Percentiles rank a stretch among this genome's conserved stretches.
These are phyloP conservation scores for Microlaimidae sp. DNA, from an alignment of 2,888 invertebrate species.

Conservation along the genomic window DNA sequence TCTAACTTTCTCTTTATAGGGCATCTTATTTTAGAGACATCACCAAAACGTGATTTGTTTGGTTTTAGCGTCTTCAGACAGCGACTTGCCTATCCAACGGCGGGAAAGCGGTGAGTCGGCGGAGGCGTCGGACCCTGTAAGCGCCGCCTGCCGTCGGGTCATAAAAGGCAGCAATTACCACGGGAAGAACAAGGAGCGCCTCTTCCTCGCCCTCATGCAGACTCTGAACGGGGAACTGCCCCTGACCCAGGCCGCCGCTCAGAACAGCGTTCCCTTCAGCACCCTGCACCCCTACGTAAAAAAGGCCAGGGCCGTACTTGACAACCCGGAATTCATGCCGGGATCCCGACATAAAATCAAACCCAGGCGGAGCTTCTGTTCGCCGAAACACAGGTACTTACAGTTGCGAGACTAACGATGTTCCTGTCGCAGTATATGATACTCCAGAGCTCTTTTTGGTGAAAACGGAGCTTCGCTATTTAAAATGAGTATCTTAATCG, in stretches of 20 bases:
- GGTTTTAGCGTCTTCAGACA: too few species aligned
- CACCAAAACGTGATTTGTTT: too few species aligned
- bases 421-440: too few species aligned
- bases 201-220: conserved; percentile 10
- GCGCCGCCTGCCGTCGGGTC: background rate
- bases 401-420: too few species aligned
- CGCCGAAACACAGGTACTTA: too few species aligned
- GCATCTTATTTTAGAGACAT: too few species aligned
- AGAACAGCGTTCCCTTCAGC: conserved; percentile 14
- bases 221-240: conserved; percentile 10
- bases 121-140: background rate
- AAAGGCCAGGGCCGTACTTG: conserved; percentile 7
- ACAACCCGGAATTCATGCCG: conserved; percentile 5
- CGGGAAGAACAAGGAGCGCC: conserved; percentile 7
- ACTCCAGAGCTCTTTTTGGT: too few species aligned
- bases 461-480: too few species aligned
- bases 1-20: too few species aligned
- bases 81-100: background rate
- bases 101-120: background rate
- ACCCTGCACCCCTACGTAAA: conserved; percentile 17
- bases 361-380: too few species aligned
- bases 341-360: too few species aligned
- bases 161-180: conserved; percentile 4
- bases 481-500: too few species aligned
- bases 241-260: background rate